Conservation (phyloP, 2,888 invertebrate species). For the Spodoptera littoralis region DNA sequence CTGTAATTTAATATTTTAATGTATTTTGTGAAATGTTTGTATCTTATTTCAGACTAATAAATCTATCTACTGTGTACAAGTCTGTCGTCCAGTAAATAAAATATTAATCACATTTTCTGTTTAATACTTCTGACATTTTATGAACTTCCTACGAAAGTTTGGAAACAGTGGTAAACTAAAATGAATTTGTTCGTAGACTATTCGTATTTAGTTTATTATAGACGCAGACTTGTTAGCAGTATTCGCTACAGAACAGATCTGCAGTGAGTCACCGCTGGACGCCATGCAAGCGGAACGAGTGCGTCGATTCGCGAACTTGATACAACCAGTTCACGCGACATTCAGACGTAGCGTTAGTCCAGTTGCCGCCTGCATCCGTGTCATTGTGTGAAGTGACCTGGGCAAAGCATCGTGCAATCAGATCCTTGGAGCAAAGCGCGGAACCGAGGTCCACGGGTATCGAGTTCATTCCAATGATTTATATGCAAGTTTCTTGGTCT, state of each 20-base stretch:
- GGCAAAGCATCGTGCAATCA: conserved; percentile 70
- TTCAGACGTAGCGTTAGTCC: conserved; percentile 50
- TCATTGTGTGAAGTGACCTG: conserved; percentile 70
- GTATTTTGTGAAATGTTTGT: conserved; percentile 18
- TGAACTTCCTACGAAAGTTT: neutral
- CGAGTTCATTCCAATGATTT: conserved; percentile 64
- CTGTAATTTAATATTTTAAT: conserved; percentile 38
- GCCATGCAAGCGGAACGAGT: conserved; percentile 63
- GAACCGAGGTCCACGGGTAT: conserved; percentile 80
- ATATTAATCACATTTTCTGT: neutral
- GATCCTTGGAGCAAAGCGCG: conserved; percentile 70
- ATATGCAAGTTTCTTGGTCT: conserved; percentile 45
- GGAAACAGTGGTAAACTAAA: neutral
- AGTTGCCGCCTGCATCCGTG: conserved; percentile 70
- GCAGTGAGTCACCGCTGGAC: conserved; percentile 63
- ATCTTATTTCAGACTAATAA: conserved; percentile 24
- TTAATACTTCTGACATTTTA: neutral
- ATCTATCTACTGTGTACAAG: conserved; percentile 14
- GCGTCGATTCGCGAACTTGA: conserved; percentile 55
- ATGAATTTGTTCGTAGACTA: neutral
- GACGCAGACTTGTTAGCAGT: conserved; percentile 16
- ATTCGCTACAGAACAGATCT: conserved; percentile 38
- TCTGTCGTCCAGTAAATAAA: conserved; percentile 15
- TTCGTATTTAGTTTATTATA: conserved; percentile 12
- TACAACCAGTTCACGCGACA: conserved; percentile 46